Percentiles rank a stretch among this genome's conserved stretches.
phyloP scores from a whole-genome alignment of 2,113 vertebrate species.

The Ascaphus truei region DNA sequence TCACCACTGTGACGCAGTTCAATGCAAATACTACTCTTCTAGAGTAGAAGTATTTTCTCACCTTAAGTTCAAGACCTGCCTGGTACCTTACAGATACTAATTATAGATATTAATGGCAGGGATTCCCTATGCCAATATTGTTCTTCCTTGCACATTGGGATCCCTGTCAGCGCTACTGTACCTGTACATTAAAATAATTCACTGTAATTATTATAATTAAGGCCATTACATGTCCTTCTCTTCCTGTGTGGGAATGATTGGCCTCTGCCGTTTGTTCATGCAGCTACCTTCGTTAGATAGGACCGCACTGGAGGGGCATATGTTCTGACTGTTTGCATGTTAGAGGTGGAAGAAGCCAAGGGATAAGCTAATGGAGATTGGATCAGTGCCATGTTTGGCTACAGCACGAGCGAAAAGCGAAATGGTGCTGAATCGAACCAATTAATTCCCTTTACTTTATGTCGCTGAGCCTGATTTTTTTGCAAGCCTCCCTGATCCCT shows the following conservation, averaged over 20 bases:
- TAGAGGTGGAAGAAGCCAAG: not conserved
- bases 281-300: not conserved
- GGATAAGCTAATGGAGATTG: not conserved
- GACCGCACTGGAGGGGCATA: not conserved
- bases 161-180: too few species aligned
- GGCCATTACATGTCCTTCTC: not conserved
- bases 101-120: too few species aligned
- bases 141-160: not conserved
- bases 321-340: not conserved
- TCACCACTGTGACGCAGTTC: not conserved
- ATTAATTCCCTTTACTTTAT: not conserved
- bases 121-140: not conserved
- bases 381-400: not conserved
- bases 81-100: too few species aligned
- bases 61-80: not conserved
- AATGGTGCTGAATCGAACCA: not conserved
- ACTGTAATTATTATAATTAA: conserved; percentile 12
- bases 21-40: not conserved
- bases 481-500: not conserved
- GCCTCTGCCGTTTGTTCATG: not conserved
- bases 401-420: not conserved
- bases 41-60: not conserved
- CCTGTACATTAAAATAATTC: conserved; percentile 7
- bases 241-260: not conserved
- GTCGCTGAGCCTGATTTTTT: not conserved